A percentile compares a stretch with the other conserved stretches of the same genome.
These are phyloP conservation scores for Plebejus anna DNA, from an alignment of 2,888 invertebrate genomes.

Conservation along the genomic window DNA sequence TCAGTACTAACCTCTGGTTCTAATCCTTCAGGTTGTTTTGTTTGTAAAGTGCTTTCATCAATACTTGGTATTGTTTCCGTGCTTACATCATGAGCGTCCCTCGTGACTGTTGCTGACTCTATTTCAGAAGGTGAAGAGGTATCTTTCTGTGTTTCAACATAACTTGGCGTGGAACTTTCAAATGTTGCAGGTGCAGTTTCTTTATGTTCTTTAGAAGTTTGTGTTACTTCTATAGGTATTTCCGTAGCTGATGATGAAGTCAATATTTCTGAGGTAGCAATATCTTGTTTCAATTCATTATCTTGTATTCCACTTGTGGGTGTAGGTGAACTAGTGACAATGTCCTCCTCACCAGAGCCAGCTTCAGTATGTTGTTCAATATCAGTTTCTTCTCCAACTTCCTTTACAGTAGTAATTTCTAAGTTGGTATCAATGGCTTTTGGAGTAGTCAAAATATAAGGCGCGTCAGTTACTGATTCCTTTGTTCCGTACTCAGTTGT, in stretches of 20 bases:
- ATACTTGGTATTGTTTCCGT: neutral
- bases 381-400: slow-evolving; percentile 1
- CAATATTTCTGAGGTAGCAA: slow-evolving; percentile 6
- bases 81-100: neutral
- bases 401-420: slow-evolving; percentile 12
- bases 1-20: slow-evolving; percentile 6
- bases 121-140: neutral
- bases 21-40: neutral
- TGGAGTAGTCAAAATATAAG: slow-evolving; percentile 1
- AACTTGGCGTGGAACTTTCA: neutral
- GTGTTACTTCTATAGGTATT: neutral
- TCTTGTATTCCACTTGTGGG: neutral
- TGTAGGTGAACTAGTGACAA: slow-evolving; percentile 4
- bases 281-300: neutral
- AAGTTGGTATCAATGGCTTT: neutral
- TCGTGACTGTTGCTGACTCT: neutral
- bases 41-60: slow-evolving; percentile 6
- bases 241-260: neutral
- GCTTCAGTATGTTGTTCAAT: neutral
- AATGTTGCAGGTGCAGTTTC: neutral
- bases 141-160: neutral
- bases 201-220: neutral
- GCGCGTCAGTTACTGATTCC: neutral
- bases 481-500: neutral
- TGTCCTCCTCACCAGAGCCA: neutral